A percentile compares a stretch with the other conserved stretches of the same genome.
Conservation (phyloP, 2,888 invertebrate genomes). For the Chaitophorus viminalis region DNA sequence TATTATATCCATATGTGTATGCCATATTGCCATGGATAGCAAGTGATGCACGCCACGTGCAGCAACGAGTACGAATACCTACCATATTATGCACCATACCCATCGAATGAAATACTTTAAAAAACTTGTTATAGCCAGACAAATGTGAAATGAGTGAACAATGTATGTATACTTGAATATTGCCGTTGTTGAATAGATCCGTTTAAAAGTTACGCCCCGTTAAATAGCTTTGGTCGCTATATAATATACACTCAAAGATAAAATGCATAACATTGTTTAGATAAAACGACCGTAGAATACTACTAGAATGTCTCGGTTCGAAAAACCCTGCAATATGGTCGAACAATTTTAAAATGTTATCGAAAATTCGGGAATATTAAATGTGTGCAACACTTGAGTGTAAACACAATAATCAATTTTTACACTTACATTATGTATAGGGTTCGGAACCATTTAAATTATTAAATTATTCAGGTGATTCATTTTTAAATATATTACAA, state of each 20-base stretch:
- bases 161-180: background rate
- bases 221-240: background rate
- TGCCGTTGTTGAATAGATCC: background rate
- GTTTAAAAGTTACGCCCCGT: background rate
- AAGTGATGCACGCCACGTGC: background rate
- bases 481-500: too few species aligned
- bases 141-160: constrained; percentile 25
- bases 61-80: background rate
- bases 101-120: background rate
- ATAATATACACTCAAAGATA: background rate
- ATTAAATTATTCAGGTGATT: too few species aligned
- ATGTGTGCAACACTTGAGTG: too few species aligned
- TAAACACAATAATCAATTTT: background rate
- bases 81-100: background rate
- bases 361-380: background rate
- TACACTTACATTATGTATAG: background rate
- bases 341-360: background rate
- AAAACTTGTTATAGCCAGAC: constrained; percentile 22
- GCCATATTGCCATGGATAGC: too few species aligned
- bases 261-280: background rate
- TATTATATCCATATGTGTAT: background rate
- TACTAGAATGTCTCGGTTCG: background rate
- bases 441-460: background rate
- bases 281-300: background rate
- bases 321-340: background rate